These are phyloP conservation scores for Danio tinwini DNA, from an alignment of 2,797 vertebrate species.

Conservation along the genomic window DNA sequence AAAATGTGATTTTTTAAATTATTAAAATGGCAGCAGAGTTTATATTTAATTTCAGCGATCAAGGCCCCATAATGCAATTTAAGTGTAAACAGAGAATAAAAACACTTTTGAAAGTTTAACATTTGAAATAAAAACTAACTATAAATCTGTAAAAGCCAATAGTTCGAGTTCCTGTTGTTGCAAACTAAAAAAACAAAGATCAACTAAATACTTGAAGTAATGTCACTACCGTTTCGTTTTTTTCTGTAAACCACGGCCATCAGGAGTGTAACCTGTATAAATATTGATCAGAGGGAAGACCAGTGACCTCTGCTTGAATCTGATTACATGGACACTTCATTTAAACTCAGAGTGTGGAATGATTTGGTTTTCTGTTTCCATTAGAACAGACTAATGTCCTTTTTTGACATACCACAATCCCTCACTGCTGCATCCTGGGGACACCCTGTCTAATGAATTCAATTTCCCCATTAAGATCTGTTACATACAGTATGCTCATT, in stretches of 20 bases:
- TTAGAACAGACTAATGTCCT: conserved; percentile 59
- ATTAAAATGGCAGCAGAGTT: no score
- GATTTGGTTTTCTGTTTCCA: conserved; percentile 65
- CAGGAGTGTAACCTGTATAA: conserved; percentile 24
- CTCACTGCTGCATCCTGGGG: conserved; percentile 56
- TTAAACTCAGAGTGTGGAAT: conserved; percentile 62
- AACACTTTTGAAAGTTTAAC: no score
- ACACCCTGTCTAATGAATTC: conserved; percentile 53
- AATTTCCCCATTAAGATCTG: conserved; percentile 59
- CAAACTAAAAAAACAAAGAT: background rate
- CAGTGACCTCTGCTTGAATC: conserved; percentile 54
- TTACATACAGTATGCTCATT: conserved; percentile 52
- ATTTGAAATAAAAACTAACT: no score
- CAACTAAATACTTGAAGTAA: background rate
- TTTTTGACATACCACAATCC: conserved; percentile 62
- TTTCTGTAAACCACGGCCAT: background rate
- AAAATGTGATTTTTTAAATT: no score
- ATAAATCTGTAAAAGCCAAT: no score
- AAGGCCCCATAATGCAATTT: no score
- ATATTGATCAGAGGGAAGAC: conserved; percentile 53
- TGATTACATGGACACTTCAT: conserved; percentile 62
- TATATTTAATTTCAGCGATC: no score
- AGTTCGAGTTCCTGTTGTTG: no score
- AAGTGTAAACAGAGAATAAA: no score
- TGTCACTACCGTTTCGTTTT: background rate